These are phyloP conservation scores for Hydropsyche betteni DNA, from an alignment of 2,888 invertebrate genomes.

Conservation along the genomic window DNA sequence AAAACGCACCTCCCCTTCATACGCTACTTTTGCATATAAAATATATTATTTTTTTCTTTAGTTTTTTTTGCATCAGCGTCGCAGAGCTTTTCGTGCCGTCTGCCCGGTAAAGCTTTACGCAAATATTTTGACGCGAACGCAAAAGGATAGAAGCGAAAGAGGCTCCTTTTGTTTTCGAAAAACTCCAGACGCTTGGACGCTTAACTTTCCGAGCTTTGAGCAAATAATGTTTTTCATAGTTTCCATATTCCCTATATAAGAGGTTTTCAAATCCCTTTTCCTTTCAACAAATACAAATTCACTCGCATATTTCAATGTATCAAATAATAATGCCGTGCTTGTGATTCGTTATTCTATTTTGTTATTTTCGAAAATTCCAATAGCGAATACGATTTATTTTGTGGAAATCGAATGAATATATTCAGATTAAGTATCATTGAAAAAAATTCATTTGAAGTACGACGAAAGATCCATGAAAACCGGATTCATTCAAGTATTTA, in stretches of 20 bases:
- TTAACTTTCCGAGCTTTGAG: slow-evolving; percentile 11
- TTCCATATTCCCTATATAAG: too few relatives aligned
- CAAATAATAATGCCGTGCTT: too few relatives aligned
- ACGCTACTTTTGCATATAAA: not conserved
- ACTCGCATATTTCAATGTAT: too few relatives aligned
- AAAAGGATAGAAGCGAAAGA: slow-evolving; percentile 15
- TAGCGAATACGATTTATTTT: too few relatives aligned
- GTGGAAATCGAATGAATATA: not conserved
- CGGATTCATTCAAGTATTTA: not conserved
- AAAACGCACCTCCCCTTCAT: too few relatives aligned
- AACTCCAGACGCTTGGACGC: slow-evolving; percentile 13
- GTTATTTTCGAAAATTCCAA: too few relatives aligned
- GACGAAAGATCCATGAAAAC: too few relatives aligned
- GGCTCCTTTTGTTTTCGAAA: slow-evolving; percentile 23
- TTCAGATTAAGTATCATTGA: not conserved
- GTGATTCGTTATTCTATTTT: too few relatives aligned
- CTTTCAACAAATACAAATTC: too few relatives aligned
- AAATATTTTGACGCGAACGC: slow-evolving; percentile 36
- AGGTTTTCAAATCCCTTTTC: too few relatives aligned
- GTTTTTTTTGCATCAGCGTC: not conserved
- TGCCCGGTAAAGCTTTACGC: slow-evolving; percentile 33
- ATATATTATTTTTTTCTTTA: slow-evolving; percentile 1
- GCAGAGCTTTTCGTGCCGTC: not conserved
- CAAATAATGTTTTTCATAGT: slow-evolving; percentile 7
- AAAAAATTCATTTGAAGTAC: too few relatives aligned